These are phyloP conservation scores for Rhagonycha lutea DNA, from an alignment of 2,888 invertebrate genomes.

Conservation along the genomic window DNA sequence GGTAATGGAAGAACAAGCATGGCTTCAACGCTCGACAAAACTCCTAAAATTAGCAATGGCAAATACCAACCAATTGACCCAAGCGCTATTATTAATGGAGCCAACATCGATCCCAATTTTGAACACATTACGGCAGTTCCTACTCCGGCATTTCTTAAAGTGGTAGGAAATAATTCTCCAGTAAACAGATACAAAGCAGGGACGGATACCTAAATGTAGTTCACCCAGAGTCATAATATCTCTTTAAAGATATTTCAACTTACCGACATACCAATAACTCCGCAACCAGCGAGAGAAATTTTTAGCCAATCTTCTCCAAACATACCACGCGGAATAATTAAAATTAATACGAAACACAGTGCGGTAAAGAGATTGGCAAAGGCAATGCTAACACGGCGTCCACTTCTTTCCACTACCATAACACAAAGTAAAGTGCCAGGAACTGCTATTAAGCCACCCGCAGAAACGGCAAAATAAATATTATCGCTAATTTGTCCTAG, in stretches of 20 bases:
- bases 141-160: slow-evolving; percentile 75
- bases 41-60: slow-evolving; percentile 47
- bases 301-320: slow-evolving; percentile 60
- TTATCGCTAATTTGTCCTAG: slow-evolving; percentile 60
- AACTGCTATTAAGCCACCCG: slow-evolving; percentile 60
- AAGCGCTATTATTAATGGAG: slow-evolving; percentile 47
- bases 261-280: slow-evolving; percentile 69
- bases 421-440: slow-evolving; percentile 61
- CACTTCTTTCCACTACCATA: slow-evolving; percentile 56
- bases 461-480: slow-evolving; percentile 59
- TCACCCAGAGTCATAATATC: not conserved
- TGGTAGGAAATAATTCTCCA: slow-evolving; percentile 79
- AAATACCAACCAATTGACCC: slow-evolving; percentile 40
- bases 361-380: slow-evolving; percentile 58
- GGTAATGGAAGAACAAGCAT: slow-evolving; percentile 48
- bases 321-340: slow-evolving; percentile 56
- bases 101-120: slow-evolving; percentile 75
- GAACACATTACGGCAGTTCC: slow-evolving; percentile 76
- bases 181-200: slow-evolving; percentile 73
- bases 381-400: slow-evolving; percentile 59
- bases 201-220: slow-evolving; percentile 56
- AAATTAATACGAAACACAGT: slow-evolving; percentile 58
- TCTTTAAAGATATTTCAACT: slow-evolving; percentile 39
- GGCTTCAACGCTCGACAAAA: slow-evolving; percentile 44
- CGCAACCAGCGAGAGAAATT: slow-evolving; percentile 63